Base-by-base conservation (phyloP, 2,888 invertebrate genomes). In the Eupithecia tripunctaria region DNA sequence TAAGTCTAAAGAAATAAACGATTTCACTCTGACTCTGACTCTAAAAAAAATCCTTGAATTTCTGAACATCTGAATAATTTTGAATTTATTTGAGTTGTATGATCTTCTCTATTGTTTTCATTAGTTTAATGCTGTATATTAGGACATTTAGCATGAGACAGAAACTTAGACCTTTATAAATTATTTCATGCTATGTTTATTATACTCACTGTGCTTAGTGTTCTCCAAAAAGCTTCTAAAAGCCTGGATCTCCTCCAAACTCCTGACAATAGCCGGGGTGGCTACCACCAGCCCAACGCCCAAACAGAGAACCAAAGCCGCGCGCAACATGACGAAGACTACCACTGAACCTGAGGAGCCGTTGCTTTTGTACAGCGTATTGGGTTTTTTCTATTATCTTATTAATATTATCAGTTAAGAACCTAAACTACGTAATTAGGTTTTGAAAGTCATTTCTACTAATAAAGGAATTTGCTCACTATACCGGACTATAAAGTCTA, bases 211-310 rank as follows among this genome's bases (percentile, higher is more conserved):
- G 41, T 79, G 84, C 76, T 85, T 85, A 0, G 91, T 87, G 77
- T 81, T 86, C 68, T 93, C 91, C 82, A 94, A 81, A 81, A 86
- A 92, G 41, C 84, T 81, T 70, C 86, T 88, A 77, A 92, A 94
- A 0, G 85, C 85, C 76, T 92, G 84, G 14, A 93, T 89, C 75
- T 93, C 87, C 47, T 89, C 86, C 76, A 88, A 84, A 7, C 80
- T 85, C 78, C 90, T 86, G 29, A 84, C 82, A 2, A 91, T 73
- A 0, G 89, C 82, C 0, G 93, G 92, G 1, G 84, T 81, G 51
- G 89, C 87, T 18, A 80, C 70, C 32, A 82, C 87, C 77, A 86
- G 67, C 14, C 85, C 88, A 2, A 89, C n/a, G 8, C 63, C 63
- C 7, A 87, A 70, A 56, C 87, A 83, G 47, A 88, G 68, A 12